phyloP scores from a whole-genome alignment of 2,888 invertebrate species.

The Suillia variegata region DNA sequence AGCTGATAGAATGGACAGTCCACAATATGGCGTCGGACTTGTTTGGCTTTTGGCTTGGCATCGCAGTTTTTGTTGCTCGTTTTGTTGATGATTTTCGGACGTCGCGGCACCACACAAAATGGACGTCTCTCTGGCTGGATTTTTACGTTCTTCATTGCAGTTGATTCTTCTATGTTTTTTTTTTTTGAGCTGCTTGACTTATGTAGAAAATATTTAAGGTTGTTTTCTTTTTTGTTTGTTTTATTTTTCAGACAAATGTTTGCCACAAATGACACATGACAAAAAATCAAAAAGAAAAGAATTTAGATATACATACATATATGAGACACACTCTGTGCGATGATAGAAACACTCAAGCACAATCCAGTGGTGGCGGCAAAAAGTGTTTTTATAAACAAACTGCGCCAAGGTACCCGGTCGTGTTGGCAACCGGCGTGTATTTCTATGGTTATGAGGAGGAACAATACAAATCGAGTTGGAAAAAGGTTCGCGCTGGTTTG shows the following conservation, averaged over 20 bases:
- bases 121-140: conserved; percentile 46
- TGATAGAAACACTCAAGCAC: too few relatives aligned
- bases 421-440: not conserved
- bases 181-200: too few relatives aligned
- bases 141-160: conserved; percentile 32
- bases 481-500: too few relatives aligned
- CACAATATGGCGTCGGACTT: conserved; percentile 44
- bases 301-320: too few relatives aligned
- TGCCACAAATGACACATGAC: too few relatives aligned
- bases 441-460: too few relatives aligned
- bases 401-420: not conserved
- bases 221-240: conserved; percentile 4
- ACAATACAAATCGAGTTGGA: too few relatives aligned
- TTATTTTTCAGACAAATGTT: too few relatives aligned
- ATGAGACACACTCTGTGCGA: too few relatives aligned
- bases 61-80: conserved; percentile 19
- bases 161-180: not conserved
- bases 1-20: conserved; percentile 58
- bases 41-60: conserved; percentile 29
- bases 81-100: conserved; percentile 16
- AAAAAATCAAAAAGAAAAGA: too few relatives aligned
- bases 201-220: conserved; percentile 3
- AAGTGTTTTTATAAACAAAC: not conserved
- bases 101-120: conserved; percentile 39
- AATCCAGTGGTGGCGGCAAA: not conserved